Percentiles rank a stretch among this genome's conserved stretches.
Evolutionary conservation across 2,888 invertebrate genomes (phyloP).

Genomic region (Alentia gelatinosa): DNA sequence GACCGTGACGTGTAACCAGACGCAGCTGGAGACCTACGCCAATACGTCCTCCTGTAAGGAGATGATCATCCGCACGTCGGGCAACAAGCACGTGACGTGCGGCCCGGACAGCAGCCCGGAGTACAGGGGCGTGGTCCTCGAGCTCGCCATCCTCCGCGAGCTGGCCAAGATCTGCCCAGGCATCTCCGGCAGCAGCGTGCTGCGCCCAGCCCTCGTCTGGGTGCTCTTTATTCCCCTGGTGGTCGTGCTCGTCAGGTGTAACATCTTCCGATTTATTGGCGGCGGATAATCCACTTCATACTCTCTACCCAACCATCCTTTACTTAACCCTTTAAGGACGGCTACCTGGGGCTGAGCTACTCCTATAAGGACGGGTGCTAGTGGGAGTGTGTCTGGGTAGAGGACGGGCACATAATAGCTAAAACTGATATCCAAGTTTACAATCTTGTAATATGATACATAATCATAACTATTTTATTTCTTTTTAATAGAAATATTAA

Average conservation of each 20-base stretch:
- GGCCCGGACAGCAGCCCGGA: not conserved
- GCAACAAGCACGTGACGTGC: not conserved
- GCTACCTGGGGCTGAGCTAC: no score
- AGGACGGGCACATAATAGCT: no score
- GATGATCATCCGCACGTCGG: not conserved
- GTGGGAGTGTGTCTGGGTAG: no score
- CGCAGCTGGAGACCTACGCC: not conserved
- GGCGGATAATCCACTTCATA: not conserved
- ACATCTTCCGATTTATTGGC: not conserved
- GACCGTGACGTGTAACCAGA: not conserved
- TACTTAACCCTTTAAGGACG: no score
- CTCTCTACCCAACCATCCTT: no score
- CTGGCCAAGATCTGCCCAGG: conserved; percentile 16
- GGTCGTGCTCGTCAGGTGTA: not conserved
- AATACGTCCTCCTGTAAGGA: not conserved
- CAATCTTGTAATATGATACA: no score
- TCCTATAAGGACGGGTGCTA: no score
- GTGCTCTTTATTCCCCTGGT: not conserved
- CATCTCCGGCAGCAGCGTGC: not conserved
- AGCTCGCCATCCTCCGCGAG: not conserved
- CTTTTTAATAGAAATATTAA: no score
- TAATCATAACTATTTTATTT: no score
- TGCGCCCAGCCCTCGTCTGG: not conserved
- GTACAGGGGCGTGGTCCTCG: not conserved
- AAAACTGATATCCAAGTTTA: no score